Evolutionary conservation across 1,140 invertebrate genomes (phyloP).

Genomic region (Neuroterus valhalla): DNA sequence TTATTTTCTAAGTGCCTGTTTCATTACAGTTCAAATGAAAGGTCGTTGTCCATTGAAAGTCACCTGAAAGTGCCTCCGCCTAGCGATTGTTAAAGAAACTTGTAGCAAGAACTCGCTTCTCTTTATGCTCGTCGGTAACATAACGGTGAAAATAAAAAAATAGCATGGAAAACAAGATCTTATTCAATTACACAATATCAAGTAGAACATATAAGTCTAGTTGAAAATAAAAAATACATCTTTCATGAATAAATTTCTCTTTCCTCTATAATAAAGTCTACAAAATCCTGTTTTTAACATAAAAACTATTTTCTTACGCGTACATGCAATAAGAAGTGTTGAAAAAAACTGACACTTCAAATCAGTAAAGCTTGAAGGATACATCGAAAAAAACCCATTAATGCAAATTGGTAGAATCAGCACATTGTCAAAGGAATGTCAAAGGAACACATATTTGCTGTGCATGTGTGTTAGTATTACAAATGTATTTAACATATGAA

Average conservation of each 20-base stretch:
- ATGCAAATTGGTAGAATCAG: not conserved
- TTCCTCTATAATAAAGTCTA: too few relatives aligned
- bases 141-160: conserved; percentile 36
- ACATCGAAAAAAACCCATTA: not conserved
- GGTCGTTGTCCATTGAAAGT: conserved; percentile 19
- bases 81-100: conserved; percentile 62
- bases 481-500: too few relatives aligned
- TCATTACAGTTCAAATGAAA: not conserved
- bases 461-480: too few relatives aligned
- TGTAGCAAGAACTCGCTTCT: conserved; percentile 38
- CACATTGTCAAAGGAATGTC: too few relatives aligned
- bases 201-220: not conserved
- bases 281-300: too few relatives aligned
- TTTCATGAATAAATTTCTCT: not conserved
- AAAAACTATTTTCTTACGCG: too few relatives aligned
- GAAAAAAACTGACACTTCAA: too few relatives aligned
- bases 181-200: not conserved
- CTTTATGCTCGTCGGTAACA: conserved; percentile 62
- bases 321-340: too few relatives aligned
- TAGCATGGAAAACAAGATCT: not conserved
- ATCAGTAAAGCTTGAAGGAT: not conserved
- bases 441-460: too few relatives aligned
- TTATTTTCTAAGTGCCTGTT: not conserved
- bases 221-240: not conserved
- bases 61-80: conserved; percentile 66